phyloP scores from a whole-genome alignment of 2,113 vertebrate genomes.

The Muntiacus muntjak region DNA sequence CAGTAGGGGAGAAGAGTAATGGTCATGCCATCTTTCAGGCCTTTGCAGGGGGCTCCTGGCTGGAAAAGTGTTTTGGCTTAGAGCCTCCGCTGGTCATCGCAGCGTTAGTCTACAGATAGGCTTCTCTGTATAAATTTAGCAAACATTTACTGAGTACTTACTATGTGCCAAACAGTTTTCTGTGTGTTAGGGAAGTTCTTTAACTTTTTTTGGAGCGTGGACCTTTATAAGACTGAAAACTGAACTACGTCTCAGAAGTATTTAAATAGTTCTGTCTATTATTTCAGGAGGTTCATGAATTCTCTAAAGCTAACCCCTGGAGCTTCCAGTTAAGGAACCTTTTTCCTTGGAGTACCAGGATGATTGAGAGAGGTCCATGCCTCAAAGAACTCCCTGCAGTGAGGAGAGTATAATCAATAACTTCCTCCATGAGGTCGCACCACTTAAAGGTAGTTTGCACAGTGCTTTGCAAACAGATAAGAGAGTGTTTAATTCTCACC shows the following conservation, averaged over 20 bases:
- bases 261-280: neutral
- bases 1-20: neutral
- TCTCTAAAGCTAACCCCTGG: neutral
- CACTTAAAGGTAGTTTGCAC: neutral
- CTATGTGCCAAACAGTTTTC: neutral
- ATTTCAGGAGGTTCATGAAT: neutral
- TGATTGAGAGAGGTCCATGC: neutral
- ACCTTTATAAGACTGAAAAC: neutral
- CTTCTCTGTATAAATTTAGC: neutral
- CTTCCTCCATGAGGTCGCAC: neutral
- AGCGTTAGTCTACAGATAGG: neutral
- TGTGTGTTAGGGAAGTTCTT: neutral
- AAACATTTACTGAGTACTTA: neutral
- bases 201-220: neutral
- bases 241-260: neutral
- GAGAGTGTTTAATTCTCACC: neutral
- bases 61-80: too few species aligned
- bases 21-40: neutral
- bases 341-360: neutral
- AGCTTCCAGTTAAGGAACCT: neutral
- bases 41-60: too few species aligned
- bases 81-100: neutral
- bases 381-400: rapidly evolving
- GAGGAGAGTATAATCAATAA: neutral
- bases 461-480: neutral